phyloP scores from a whole-genome alignment of 2,797 vertebrate genomes.

The Carduelis carduelis region DNA sequence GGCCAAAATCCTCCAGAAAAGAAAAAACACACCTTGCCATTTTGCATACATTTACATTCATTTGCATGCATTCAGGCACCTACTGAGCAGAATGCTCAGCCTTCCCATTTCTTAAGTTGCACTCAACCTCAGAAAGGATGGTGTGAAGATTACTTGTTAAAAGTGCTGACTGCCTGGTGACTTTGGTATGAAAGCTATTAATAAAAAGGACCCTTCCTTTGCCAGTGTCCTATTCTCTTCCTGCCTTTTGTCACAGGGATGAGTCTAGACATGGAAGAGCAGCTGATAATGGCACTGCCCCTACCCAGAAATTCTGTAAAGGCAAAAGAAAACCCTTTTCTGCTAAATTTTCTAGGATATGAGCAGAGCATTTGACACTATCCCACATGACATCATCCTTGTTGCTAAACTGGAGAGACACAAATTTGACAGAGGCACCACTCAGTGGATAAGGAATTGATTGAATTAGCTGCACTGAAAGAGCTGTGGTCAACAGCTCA shows the following conservation, averaged over 20 bases:
- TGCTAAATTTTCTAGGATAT: not conserved
- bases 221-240: not conserved
- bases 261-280: not conserved
- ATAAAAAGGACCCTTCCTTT: not conserved
- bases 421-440: not conserved
- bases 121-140: not conserved
- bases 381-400: not conserved
- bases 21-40: conserved; percentile 15
- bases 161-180: not conserved
- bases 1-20: conserved; percentile 50
- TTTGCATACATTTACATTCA: conserved; percentile 59
- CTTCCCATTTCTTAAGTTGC: not conserved
- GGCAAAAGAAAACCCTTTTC: not conserved
- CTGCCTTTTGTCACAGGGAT: not conserved
- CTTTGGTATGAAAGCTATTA: not conserved
- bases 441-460: not conserved
- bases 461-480: not conserved
- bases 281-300: not conserved
- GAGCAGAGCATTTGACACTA: not conserved
- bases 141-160: not conserved
- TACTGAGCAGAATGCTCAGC: conserved; percentile 3
- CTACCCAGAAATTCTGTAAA: not conserved
- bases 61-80: conserved; percentile 12
- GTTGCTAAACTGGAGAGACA: not conserved
- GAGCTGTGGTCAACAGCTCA: not conserved